A percentile compares a stretch with the other conserved stretches of the same genome.
These are phyloP conservation scores for Melanotaenia maccullochi DNA, from an alignment of 2,797 vertebrate genomes.

Conservation along the genomic window DNA sequence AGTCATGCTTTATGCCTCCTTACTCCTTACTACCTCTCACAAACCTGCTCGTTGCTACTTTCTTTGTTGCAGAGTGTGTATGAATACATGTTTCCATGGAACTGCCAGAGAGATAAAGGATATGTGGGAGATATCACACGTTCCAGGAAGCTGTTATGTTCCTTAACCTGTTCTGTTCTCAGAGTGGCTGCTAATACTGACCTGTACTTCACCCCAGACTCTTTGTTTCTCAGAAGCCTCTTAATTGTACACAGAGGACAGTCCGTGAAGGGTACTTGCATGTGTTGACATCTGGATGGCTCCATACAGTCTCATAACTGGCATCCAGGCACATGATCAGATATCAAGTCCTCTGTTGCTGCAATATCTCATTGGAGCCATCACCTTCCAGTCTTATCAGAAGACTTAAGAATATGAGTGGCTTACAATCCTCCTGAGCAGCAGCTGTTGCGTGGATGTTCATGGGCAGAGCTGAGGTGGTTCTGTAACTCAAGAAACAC, in stretches of 20 bases:
- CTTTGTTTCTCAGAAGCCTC: conserved; percentile 38
- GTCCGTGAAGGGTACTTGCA: conserved; percentile 6
- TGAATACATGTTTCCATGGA: conserved; percentile 45
- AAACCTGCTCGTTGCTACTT: conserved; percentile 29
- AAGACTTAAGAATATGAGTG: conserved; percentile 65
- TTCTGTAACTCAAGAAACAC: conserved; percentile 71
- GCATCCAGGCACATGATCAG: conserved; percentile 27
- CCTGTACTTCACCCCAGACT: conserved; percentile 37
- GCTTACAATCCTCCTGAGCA: conserved; percentile 45
- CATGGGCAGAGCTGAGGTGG: conserved; percentile 39
- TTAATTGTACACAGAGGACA: conserved; percentile 39
- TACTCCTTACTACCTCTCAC: conserved; percentile 1
- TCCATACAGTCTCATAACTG: conserved; percentile 9
- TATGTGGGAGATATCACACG: conserved; percentile 33
- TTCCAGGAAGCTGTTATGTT: conserved; percentile 40
- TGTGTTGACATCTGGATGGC: conserved; percentile 14
- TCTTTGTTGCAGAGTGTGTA: conserved; percentile 23
- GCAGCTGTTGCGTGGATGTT: conserved; percentile 62
- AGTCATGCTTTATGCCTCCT: conserved; percentile 24
- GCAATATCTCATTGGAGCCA: conserved; percentile 42
- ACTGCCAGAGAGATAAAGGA: conserved; percentile 13
- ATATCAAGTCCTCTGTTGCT: conserved; percentile 30
- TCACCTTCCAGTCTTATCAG: conserved; percentile 46
- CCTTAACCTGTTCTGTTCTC: conserved; percentile 26
- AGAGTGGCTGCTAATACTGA: conserved; percentile 20